Evolutionary conservation across 2,888 invertebrate species (phyloP).

Genomic region (Mythimna vitellina): DNA sequence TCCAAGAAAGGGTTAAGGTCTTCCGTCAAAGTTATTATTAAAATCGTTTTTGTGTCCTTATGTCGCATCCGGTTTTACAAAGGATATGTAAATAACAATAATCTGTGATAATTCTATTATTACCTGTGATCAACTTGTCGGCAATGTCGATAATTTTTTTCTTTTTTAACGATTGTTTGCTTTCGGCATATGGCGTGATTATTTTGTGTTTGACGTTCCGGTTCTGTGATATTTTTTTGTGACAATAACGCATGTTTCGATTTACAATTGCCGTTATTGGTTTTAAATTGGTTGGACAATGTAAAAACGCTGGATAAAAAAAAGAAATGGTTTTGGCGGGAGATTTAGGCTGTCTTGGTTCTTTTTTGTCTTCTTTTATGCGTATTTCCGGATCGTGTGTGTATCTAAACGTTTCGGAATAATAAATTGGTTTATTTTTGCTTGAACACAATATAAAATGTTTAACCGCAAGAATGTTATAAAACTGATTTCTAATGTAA

Average conservation of each 20-base stretch:
- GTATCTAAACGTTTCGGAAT: constrained; percentile 15
- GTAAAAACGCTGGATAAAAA: background rate
- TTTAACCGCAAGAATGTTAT: background rate
- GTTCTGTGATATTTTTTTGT: constrained; percentile 68
- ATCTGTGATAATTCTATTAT: constrained; percentile 90
- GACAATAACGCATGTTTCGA: constrained; percentile 61
- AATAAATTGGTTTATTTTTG: constrained; percentile 6
- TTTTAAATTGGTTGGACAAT: constrained; percentile 15
- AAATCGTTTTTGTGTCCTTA: constrained; percentile 89
- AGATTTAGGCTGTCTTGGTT: constrained; percentile 10
- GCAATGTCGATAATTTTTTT: constrained; percentile 74
- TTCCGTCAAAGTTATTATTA: constrained; percentile 88
- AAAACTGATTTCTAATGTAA: background rate
- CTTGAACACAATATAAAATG: background rate
- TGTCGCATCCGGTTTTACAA: constrained; percentile 87
- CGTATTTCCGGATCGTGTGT: constrained; percentile 25
- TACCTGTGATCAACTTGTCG: constrained; percentile 88
- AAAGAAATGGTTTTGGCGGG: constrained; percentile 43
- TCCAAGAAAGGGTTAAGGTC: constrained; percentile 88
- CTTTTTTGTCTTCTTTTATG: constrained; percentile 14
- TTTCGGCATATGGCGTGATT: constrained; percentile 83
- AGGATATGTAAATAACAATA: constrained; percentile 89
- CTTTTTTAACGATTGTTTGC: constrained; percentile 81
- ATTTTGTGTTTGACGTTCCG: constrained; percentile 68
- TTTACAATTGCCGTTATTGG: constrained; percentile 14